A percentile compares a stretch with the other conserved stretches of the same genome.
phyloP scores from a whole-genome alignment of 2,888 invertebrate genomes.

The Phyllotreta striolata region DNA sequence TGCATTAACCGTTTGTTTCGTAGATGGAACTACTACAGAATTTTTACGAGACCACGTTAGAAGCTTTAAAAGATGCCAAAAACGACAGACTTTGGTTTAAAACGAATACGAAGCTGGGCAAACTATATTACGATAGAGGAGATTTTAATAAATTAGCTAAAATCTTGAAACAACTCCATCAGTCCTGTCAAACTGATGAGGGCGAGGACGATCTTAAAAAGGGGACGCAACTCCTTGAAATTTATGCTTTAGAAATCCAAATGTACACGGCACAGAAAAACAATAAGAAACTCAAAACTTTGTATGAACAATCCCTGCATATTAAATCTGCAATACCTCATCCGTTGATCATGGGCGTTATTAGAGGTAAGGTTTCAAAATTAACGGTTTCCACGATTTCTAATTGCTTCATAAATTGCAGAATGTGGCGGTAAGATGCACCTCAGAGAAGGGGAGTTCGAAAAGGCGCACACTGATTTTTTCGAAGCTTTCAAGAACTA shows the following conservation, averaged over 20 bases:
- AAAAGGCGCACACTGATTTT: conserved; percentile 98
- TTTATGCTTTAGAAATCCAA: conserved; percentile 98
- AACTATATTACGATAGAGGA: conserved; percentile 95
- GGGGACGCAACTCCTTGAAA: conserved; percentile 96
- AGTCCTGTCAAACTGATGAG: conserved; percentile 97
- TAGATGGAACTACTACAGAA: conserved; percentile 98
- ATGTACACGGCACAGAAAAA: conserved; percentile 99
- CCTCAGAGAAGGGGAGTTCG: conserved; percentile 96
- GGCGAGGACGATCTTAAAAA: conserved; percentile 98
- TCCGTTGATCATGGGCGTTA: conserved; percentile 99
- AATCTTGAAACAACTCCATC: conserved; percentile 96
- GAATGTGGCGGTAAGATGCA: conserved; percentile 99
- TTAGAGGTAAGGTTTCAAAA: conserved; percentile 73
- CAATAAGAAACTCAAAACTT: conserved; percentile 94
- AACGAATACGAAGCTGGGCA: conserved; percentile 98
- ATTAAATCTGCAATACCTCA: conserved; percentile 99
- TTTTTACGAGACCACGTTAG: conserved; percentile 96
- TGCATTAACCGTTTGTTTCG: conserved; percentile 40
- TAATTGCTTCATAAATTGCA: conserved; percentile 52
- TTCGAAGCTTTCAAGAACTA: conserved; percentile 99
- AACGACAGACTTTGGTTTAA: conserved; percentile 99
- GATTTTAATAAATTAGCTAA: conserved; percentile 95
- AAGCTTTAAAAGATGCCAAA: conserved; percentile 95
- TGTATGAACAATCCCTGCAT: conserved; percentile 97
- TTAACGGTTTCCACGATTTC: background rate